Conservation (phyloP, 2,888 invertebrate genomes). For the Eurytoma californica region DNA sequence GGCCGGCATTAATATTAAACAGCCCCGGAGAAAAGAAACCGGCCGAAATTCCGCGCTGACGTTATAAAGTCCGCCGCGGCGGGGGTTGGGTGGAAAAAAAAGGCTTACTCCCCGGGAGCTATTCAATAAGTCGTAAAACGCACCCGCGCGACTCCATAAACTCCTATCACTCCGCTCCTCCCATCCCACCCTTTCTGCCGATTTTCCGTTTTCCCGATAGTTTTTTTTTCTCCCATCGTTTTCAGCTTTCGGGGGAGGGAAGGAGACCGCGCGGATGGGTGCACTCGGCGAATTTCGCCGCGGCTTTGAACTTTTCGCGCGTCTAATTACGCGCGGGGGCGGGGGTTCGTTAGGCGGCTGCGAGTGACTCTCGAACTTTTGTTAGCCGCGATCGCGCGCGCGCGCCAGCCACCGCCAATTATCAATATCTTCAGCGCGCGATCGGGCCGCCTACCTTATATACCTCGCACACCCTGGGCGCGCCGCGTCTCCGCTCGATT, state of each 20-base stretch:
- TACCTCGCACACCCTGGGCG: background rate
- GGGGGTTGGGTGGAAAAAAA: background rate
- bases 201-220: background rate
- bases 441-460: background rate
- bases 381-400: conserved; percentile 24
- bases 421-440: conserved; percentile 28
- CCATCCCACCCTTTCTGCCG: background rate
- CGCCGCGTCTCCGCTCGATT: too few relatives aligned
- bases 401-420: conserved; percentile 15
- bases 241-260: background rate
- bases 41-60: background rate
- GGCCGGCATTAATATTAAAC: too few relatives aligned
- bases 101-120: background rate
- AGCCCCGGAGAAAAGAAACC: too few relatives aligned
- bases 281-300: conserved; percentile 29
- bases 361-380: conserved; percentile 16
- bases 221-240: background rate
- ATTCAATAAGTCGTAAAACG: conserved; percentile 35
- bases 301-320: conserved; percentile 31
- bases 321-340: conserved; percentile 20
- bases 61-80: background rate
- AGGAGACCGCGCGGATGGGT: background rate
- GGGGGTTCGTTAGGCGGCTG: background rate
- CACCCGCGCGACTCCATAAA: conserved; percentile 5
- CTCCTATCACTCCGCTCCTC: background rate